Evolutionary conservation across 2,113 vertebrate species (phyloP).

Genomic region (Lichenostomus cassidix): DNA sequence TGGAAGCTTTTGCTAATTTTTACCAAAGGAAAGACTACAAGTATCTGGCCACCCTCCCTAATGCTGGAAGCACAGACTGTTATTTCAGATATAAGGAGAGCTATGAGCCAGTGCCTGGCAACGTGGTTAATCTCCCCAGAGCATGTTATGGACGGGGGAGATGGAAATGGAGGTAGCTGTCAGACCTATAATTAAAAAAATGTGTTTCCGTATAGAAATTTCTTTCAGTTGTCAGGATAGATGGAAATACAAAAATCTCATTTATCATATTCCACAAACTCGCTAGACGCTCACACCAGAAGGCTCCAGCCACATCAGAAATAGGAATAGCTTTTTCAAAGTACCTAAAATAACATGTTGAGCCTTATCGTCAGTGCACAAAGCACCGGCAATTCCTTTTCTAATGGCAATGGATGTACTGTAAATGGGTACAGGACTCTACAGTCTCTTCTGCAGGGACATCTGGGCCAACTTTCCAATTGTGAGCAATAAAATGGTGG

Average conservation of each 20-base stretch:
- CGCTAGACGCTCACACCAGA: background rate
- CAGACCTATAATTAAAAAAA: conserved; percentile 42
- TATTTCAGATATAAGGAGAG: conserved; percentile 31
- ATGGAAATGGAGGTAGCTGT: conserved; percentile 19
- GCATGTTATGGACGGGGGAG: background rate
- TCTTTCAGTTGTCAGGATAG: background rate
- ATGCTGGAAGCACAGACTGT: background rate
- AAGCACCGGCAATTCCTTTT: background rate
- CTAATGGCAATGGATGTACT: background rate
- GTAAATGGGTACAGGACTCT: background rate
- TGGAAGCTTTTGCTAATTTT: conserved; percentile 29
- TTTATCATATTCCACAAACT: conserved; percentile 10
- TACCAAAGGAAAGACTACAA: background rate
- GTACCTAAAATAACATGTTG: background rate
- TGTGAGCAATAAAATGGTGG: background rate
- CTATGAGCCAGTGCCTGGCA: background rate
- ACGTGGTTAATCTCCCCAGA: background rate
- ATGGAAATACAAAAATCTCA: conserved; percentile 34
- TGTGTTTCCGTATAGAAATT: background rate
- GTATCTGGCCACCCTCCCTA: background rate
- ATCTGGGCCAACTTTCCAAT: background rate
- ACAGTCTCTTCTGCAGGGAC: background rate
- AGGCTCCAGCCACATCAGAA: background rate
- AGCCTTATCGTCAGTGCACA: background rate
- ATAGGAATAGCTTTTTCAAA: background rate